Conservation (phyloP, 2,113 vertebrate species). For the Syngnathoides biaculeatus region DNA sequence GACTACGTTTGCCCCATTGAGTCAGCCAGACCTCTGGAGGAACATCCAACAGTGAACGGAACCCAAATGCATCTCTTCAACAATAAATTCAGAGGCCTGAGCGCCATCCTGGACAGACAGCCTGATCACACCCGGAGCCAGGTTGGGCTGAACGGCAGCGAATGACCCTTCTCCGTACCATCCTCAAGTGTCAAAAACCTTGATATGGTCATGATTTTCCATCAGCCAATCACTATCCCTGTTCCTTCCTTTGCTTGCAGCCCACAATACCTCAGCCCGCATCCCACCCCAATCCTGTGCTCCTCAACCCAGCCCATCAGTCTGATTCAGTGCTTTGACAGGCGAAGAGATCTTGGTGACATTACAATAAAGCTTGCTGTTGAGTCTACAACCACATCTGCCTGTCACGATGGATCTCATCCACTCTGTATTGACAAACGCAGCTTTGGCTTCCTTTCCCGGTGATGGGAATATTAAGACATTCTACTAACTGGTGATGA, state of each 20-base stretch:
- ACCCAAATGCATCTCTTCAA: conserved; percentile 70
- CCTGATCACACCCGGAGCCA: conserved; percentile 80
- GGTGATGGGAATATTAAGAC: conserved; percentile 26
- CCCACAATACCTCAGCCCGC: conserved; percentile 64
- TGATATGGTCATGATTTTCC: conserved; percentile 10
- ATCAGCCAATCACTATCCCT: conserved; percentile 22
- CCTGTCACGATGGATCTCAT: background rate
- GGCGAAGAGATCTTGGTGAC: conserved; percentile 8
- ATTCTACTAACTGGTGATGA: conserved; percentile 14
- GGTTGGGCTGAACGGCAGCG: conserved; percentile 76
- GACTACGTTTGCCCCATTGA: conserved; percentile 92
- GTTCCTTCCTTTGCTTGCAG: conserved; percentile 67
- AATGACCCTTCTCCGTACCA: conserved; percentile 62
- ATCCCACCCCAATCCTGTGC: conserved; percentile 12
- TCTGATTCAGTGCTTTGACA: conserved; percentile 47
- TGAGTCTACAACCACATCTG: conserved; percentile 7
- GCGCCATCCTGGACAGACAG: conserved; percentile 76
- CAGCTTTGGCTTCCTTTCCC: conserved; percentile 11
- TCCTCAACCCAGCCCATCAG: conserved; percentile 17
- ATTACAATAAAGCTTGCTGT: background rate
- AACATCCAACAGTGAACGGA: conserved; percentile 58
- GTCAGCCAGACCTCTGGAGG: conserved; percentile 26
- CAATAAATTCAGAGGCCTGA: conserved; percentile 71
- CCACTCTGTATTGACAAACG: conserved; percentile 31
- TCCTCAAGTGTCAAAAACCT: conserved; percentile 15